A percentile compares a stretch with the other conserved stretches of the same genome.
Conservation (phyloP, 1,140 invertebrate genomes). For the Scaptomyza graminum region DNA sequence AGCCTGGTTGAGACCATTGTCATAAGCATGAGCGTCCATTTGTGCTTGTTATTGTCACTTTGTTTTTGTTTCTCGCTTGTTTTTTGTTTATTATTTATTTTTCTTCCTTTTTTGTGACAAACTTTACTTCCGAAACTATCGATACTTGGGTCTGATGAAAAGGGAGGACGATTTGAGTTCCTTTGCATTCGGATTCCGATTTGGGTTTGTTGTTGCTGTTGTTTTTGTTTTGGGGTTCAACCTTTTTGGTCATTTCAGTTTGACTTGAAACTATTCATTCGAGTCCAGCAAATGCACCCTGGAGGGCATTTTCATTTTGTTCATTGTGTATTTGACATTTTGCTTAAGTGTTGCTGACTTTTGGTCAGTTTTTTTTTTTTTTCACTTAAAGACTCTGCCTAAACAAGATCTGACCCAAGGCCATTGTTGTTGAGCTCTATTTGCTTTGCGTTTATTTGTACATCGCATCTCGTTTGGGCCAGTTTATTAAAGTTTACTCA, state of each 20-base stretch:
- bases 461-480: slow-evolving; percentile 1
- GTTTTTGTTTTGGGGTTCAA: slow-evolving; percentile 22
- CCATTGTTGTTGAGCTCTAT: slow-evolving; percentile 47
- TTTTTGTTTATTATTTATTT: slow-evolving; percentile 15
- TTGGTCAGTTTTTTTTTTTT: slow-evolving; percentile 55
- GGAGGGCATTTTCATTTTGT: slow-evolving; percentile 74
- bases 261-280: slow-evolving; percentile 73
- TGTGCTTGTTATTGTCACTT: slow-evolving; percentile 72
- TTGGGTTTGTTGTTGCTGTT: neutral
- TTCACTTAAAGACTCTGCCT: neutral
- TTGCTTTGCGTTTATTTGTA: slow-evolving; percentile 4
- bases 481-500: slow-evolving; percentile 76
- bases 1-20: slow-evolving; percentile 46
- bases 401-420: slow-evolving; percentile 35
- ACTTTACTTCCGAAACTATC: slow-evolving; percentile 59
- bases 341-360: slow-evolving; percentile 81
- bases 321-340: slow-evolving; percentile 82
- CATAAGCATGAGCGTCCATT: slow-evolving; percentile 60
- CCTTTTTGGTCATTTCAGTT: slow-evolving; percentile 55
- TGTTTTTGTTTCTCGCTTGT: slow-evolving; percentile 35
- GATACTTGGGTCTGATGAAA: slow-evolving; percentile 36
- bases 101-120: slow-evolving; percentile 20
- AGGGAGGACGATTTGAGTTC: neutral
- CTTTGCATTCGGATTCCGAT: neutral
- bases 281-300: slow-evolving; percentile 73